A percentile compares a stretch with the other conserved stretches of the same genome.
phyloP scores from a whole-genome alignment of 2,888 invertebrate species.

The Tetragnatha montana region DNA sequence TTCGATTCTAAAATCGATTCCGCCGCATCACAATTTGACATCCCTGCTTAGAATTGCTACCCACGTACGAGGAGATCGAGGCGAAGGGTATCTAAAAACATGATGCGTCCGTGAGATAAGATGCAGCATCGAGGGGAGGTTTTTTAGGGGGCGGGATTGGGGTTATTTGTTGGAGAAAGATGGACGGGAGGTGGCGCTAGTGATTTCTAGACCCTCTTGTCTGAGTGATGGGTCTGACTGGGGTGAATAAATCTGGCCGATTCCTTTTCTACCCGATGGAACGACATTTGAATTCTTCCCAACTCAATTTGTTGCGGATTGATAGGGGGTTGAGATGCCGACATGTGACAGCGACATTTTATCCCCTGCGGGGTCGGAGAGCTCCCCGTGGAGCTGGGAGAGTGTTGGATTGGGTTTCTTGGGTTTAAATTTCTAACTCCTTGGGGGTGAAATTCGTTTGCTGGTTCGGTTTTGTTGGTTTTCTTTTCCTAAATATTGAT shows the following conservation, averaged over 20 bases:
- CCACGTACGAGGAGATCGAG: constrained; percentile 3
- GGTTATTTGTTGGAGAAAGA: background rate
- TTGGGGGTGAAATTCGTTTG: too few species aligned
- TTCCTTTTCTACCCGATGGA: background rate
- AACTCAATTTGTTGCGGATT: constrained; percentile 18
- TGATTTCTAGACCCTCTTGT: background rate
- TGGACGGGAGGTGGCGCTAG: background rate
- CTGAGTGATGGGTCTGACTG: constrained; percentile 4
- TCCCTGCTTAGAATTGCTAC: background rate
- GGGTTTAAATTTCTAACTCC: too few species aligned
- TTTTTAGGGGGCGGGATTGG: background rate
- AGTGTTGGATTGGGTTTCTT: too few species aligned
- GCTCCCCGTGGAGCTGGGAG: too few species aligned
- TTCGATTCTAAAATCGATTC: too few species aligned
- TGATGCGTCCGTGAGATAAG: constrained; percentile 17
- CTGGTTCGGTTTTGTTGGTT: too few species aligned
- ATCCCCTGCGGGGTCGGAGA: background rate
- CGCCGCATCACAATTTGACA: too few species aligned
- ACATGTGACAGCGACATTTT: background rate
- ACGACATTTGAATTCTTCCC: background rate
- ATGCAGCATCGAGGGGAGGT: background rate
- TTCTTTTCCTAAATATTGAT: too few species aligned
- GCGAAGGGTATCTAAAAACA: constrained; percentile 10
- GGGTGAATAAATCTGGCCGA: constrained; percentile 14
- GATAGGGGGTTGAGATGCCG: background rate